Evolutionary conservation across 2,797 vertebrate genomes (phyloP), one percentile per base, ranked within the genome.

Genomic region (Acipenser oxyrinchus): DNA sequence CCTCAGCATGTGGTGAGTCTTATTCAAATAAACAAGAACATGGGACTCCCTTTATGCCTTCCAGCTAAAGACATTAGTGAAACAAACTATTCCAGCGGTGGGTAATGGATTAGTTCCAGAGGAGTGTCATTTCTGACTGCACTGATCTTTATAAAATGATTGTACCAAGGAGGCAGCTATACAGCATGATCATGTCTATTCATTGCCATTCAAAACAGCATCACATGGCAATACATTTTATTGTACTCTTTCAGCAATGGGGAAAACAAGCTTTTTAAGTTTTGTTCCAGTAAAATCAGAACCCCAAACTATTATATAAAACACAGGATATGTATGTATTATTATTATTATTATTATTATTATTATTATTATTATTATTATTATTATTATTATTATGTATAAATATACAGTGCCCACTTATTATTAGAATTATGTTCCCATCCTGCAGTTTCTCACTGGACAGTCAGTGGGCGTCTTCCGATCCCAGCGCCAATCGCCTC

Each of bases 131-230:
- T 58, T 58, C 55, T 15, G 53, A 52, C 49, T 37, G 23, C 65
- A 10, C 7, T 23, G 53, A 57, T 50, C 48, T 66, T 57, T 50
- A 48, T 66, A 55, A 66, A 57, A 49, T 66, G 55, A 66, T 66
- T 66, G 48, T 57, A 66, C 37, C 11, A 52, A 66, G 49, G 65
- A 58, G 53, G 55, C 55, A 50, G 65, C 49, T 66, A 58, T 10
- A 58, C 6, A 58, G 9, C 55, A 12, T 11, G 55, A 58, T 58
- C 13, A 7, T 58, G 10, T 58, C 9, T 13, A n/a, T 58, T 58
- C 55, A 58, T 11, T 13, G 13, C 2, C 55, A 37, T 37, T 37
- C 23, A 37, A 37, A 37, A 37, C 23, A 37, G 23, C 55, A 58
- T 10, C 10, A 58, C 6, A n/a, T 12, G 55, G 55, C 13, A n/a